Evolutionary conservation across 2,797 vertebrate genomes (phyloP).

Genomic region (Notolepis coatsorum): DNA sequence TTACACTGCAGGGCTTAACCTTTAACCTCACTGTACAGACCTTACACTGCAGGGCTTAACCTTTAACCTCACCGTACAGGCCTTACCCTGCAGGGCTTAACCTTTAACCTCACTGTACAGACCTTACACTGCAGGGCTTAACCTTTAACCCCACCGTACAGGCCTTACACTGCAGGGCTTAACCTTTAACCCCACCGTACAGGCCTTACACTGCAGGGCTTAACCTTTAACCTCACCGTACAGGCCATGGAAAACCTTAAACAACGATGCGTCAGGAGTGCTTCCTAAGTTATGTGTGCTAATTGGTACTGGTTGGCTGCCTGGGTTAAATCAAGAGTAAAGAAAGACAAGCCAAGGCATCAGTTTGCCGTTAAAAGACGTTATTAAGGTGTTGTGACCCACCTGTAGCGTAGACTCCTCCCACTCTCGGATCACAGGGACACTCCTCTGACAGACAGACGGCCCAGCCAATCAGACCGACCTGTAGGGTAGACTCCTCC

Average conservation of each 20-base stretch:
- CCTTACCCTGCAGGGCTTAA: neutral
- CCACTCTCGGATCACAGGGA: neutral
- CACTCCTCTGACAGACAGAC: neutral
- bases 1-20: neutral
- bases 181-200: too few species aligned
- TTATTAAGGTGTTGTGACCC: too few species aligned
- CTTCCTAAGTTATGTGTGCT: neutral
- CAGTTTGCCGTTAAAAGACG: too few species aligned
- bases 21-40: neutral
- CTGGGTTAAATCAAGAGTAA: neutral
- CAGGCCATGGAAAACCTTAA: too few species aligned
- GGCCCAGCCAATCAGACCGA: neutral
- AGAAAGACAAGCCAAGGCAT: too few species aligned
- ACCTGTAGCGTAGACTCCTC: too few species aligned
- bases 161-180: too few species aligned
- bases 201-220: too few species aligned
- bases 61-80: neutral
- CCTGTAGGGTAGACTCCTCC: conserved; percentile 8
- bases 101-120: neutral
- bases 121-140: neutral
- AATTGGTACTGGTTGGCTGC: neutral
- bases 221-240: too few species aligned
- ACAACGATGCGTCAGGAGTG: too few species aligned
- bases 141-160: too few species aligned
- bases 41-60: neutral